Base-by-base conservation (phyloP, 2,888 invertebrate genomes). In the Ormyrus labotus region DNA sequence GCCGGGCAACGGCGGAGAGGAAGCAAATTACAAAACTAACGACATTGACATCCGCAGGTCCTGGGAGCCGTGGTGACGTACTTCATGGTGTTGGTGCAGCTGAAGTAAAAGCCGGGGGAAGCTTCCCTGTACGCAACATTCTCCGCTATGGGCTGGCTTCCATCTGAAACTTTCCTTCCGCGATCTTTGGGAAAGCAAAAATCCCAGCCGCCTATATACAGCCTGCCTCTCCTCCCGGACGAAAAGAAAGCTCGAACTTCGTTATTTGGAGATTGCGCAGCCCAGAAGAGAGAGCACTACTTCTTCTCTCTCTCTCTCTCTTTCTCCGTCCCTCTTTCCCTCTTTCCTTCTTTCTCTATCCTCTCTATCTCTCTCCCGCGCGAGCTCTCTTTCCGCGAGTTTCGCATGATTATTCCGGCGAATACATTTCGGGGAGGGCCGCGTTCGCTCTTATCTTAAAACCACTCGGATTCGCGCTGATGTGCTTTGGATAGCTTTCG, bases 11-110 rank as follows among this genome's bases (percentile, higher is more conserved):
- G 47, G 47, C 34, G 10, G 13, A 13, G 13, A 13, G 13, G 13
- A 13, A 45, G 13, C 13, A 71, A 65, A 71, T 71, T 78, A 47
- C 58, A 19, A 47, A 76, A 77, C 57, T 76, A 79, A 80, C 48
- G 45, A 51, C n/a, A 65, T 71, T 81, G 47, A 65, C 50, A 8
- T 64, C 10, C 82, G 84, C 89, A 96, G 96, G 96, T 97, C 10
- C 93, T 97, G 57, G 96, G 96, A 83, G 96, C 96, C 58, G 95
- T 96, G 5, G 96, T 97, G 0, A 97, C 96, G 50, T 96, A 97
- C 91, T 97, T 97, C 93, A 96, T 97, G 96, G 96, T 96, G 92
- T 92, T 97, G 93, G 96, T 97, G 72, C 96, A 96, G 91, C 93
- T 97, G 88, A 96, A 96, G 90, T 96, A 94, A 92, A 91, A 82